Evolutionary conservation across 2,888 invertebrate genomes (phyloP).

Genomic region (Epinotia nisella): DNA sequence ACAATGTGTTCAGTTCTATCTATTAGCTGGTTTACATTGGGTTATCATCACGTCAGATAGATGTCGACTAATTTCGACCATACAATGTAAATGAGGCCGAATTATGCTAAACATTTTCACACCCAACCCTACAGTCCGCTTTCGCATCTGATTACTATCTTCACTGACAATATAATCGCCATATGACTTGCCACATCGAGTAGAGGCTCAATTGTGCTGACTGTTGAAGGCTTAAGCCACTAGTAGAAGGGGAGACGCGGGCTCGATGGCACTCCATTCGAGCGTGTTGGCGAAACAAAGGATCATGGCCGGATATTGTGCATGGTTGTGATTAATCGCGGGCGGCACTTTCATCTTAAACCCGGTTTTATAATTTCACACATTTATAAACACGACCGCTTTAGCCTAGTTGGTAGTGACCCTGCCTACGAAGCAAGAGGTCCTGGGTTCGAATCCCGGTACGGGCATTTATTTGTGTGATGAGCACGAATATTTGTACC

Average conservation of each 20-base stretch:
- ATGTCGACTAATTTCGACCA: too few species aligned
- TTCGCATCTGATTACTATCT: background rate
- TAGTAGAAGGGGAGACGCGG: background rate
- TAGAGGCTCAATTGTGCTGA: background rate
- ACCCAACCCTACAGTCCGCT: background rate
- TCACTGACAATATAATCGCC: background rate
- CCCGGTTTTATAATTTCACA: background rate
- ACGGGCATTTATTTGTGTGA: too few species aligned
- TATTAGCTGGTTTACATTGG: too few species aligned
- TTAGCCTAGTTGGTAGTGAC: too few species aligned
- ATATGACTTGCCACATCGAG: background rate
- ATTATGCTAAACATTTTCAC: too few species aligned
- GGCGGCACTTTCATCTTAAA: background rate
- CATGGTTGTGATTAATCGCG: background rate
- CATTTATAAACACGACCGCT: too few species aligned
- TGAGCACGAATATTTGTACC: too few species aligned
- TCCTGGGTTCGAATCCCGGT: too few species aligned
- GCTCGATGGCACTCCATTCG: background rate
- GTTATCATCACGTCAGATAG: too few species aligned
- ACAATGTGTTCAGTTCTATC: too few species aligned
- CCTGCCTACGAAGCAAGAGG: too few species aligned
- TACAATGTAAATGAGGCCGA: too few species aligned
- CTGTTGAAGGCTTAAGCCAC: conserved; percentile 3
- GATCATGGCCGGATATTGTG: background rate
- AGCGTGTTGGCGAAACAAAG: conserved; percentile 9